These are phyloP conservation scores for Glyphotaelius pellucidus DNA, from an alignment of 2,888 invertebrate genomes.

Conservation along the genomic window DNA sequence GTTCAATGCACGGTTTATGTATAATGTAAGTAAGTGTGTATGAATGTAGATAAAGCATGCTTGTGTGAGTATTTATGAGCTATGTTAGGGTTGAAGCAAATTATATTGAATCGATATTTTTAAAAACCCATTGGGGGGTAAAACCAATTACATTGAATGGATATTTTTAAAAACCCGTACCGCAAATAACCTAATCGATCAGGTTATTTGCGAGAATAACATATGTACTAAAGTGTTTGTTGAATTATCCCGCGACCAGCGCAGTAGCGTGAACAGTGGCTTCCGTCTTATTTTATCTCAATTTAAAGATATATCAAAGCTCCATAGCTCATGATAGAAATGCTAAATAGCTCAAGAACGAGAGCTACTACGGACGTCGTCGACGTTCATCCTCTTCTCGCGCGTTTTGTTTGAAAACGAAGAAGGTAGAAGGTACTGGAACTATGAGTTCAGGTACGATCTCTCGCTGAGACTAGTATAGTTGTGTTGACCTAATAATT, in stretches of 20 bases:
- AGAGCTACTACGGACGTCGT: too few species aligned
- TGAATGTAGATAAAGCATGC: neutral
- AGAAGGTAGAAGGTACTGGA: too few species aligned
- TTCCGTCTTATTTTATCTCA: too few species aligned
- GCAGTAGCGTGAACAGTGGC: too few species aligned
- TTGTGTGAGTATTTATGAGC: neutral
- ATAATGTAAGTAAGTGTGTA: neutral
- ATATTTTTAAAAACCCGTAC: neutral
- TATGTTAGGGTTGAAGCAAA: neutral
- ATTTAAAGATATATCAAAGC: neutral
- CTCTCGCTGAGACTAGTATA: too few species aligned
- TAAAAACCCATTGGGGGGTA: neutral
- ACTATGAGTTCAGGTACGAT: too few species aligned
- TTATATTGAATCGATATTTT: neutral
- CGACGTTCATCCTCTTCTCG: too few species aligned
- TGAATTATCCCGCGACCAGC: neutral
- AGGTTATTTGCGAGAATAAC: too few species aligned
- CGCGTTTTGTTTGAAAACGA: too few species aligned
- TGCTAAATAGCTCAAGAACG: neutral
- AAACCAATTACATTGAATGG: neutral
- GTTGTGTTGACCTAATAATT: too few species aligned
- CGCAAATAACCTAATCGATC: too few species aligned
- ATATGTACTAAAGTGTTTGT: too few species aligned
- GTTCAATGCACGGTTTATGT: neutral
- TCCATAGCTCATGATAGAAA: neutral